Evolutionary conservation across 2,888 invertebrate genomes (phyloP).

Genomic region (Agonum fuliginosum): DNA sequence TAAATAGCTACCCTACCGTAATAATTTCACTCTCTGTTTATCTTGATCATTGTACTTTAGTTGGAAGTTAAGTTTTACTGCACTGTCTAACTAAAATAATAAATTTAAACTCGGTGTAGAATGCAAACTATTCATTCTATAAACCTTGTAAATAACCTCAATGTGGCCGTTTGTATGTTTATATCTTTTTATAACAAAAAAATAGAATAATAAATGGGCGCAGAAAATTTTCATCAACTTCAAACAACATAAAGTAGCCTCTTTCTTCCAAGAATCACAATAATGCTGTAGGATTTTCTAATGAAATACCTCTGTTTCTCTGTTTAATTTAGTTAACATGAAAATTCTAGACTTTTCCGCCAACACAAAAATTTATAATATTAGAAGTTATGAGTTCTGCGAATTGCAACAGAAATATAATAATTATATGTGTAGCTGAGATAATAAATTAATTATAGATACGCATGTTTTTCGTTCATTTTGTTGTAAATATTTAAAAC

Average conservation of each 20-base stretch:
- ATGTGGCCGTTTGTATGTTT: too few species aligned
- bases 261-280: constrained; percentile 6
- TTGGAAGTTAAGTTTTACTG: neutral
- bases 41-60: neutral
- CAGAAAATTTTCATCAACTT: constrained; percentile 7
- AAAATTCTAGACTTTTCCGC: neutral
- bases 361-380: constrained; percentile 26
- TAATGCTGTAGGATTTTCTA: neutral
- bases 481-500: too few species aligned
- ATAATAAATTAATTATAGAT: too few species aligned
- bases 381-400: constrained; percentile 12
- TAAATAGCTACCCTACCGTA: too few species aligned
- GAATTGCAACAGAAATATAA: neutral
- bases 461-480: too few species aligned
- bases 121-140: too few species aligned
- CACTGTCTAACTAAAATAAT: neutral
- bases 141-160: too few species aligned
- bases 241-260: neutral
- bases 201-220: neutral
- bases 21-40: neutral
- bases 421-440: too few species aligned
- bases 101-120: neutral
- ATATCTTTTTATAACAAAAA: neutral
- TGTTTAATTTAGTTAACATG: too few species aligned
- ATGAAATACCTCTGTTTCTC: neutral